A percentile compares a stretch with the other conserved stretches of the same genome.
Conservation (phyloP, 2,113 vertebrate genomes). For the Henicopernis longicauda region DNA sequence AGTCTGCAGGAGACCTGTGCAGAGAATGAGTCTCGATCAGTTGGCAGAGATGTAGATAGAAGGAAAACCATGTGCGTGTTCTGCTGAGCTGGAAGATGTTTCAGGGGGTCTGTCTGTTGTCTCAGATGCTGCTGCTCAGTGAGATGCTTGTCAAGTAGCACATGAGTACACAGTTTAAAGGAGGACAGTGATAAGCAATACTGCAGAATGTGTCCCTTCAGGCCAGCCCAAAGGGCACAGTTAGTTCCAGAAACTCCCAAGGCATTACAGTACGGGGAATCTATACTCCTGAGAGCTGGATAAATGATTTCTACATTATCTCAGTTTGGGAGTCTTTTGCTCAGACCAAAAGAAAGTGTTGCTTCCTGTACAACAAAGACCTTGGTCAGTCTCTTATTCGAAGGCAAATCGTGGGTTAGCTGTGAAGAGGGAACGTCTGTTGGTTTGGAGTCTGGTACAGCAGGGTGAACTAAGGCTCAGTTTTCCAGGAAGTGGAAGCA, state of each 20-base stretch:
- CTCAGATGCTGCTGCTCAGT: background rate
- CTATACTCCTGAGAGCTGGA: background rate
- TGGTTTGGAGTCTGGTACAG: background rate
- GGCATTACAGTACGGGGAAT: background rate
- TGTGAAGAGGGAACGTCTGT: background rate
- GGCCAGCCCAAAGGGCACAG: background rate
- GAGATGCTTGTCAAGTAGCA: background rate
- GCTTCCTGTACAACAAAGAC: background rate
- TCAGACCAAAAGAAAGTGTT: background rate
- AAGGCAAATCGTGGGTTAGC: background rate
- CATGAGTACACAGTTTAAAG: background rate
- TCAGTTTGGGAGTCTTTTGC: background rate
- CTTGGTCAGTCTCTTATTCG: background rate
- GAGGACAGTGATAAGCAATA: background rate
- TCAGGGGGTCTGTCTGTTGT: background rate
- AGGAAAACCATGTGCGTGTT: background rate
- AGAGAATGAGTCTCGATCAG: rapidly evolving
- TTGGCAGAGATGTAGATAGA: background rate
- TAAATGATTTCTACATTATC: background rate
- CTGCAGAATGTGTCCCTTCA: background rate
- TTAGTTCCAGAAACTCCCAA: background rate
- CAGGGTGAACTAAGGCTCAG: background rate
- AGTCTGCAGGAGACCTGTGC: background rate
- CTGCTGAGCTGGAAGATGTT: background rate
- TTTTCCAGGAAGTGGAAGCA: background rate